These are phyloP conservation scores for Mormyrops attenuatus DNA, from an alignment of 2,797 vertebrate species.

Conservation along the genomic window DNA sequence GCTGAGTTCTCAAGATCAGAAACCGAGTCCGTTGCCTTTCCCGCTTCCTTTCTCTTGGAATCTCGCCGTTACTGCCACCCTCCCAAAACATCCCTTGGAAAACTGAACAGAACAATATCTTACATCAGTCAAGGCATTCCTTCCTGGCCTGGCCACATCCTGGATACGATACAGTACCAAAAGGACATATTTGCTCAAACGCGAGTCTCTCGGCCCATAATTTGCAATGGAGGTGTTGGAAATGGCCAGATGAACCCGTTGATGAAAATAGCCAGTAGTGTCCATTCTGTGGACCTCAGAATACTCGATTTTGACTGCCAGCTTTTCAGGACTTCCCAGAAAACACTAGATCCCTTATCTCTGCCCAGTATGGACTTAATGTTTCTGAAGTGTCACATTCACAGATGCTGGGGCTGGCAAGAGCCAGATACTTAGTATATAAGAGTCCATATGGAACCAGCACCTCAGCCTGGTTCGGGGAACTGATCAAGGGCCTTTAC, in stretches of 20 bases:
- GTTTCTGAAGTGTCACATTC: not conserved
- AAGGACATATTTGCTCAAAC: not conserved
- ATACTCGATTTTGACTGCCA: not conserved
- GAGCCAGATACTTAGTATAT: not conserved
- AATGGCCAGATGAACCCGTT: not conserved
- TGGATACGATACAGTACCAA: not conserved
- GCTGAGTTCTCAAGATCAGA: slow-evolving; percentile 57
- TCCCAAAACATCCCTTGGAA: slow-evolving; percentile 32
- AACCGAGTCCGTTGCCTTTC: slow-evolving; percentile 28
- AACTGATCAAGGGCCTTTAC: not conserved
- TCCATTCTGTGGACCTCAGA: not conserved
- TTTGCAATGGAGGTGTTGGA: not conserved
- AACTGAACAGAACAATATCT: slow-evolving; percentile 22
- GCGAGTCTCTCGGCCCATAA: not conserved
- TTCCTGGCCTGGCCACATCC: not conserved
- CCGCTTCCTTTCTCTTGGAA: not conserved
- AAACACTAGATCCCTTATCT: not conserved
- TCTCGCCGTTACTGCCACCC: not conserved
- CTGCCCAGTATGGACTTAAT: not conserved
- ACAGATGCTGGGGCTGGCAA: too few relatives aligned
- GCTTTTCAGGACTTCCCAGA: not conserved
- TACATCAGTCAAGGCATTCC: not conserved
- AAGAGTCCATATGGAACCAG: not conserved
- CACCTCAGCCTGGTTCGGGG: not conserved
- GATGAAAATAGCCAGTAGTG: not conserved